Base-by-base conservation (phyloP, 1,140 invertebrate genomes). In the Magallana angulata region DNA sequence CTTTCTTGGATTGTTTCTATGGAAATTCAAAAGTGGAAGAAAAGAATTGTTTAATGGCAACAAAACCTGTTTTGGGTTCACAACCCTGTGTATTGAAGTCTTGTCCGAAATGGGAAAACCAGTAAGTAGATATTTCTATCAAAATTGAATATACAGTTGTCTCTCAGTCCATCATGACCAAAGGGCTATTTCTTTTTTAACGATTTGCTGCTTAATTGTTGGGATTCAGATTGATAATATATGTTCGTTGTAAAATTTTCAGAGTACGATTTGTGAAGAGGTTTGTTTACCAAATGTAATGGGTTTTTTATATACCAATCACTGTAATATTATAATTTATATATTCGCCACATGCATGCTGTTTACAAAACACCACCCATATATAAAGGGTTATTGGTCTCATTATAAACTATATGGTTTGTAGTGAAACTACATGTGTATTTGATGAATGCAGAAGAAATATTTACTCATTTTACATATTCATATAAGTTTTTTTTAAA, bases 61-160 rank as follows among this genome's bases (percentile, higher is more conserved):
- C 68, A 48, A 76, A 76, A 76, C 68, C 68, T 30, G 68, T 18
- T 0, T 30, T 76, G 24, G 68, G 68, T 30, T 76, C 68, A 36
- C 68, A 76, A 36, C 68, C 68, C 24, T 76, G 68, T 76, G 68
- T 24, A 9, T 12, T 76, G 24, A 76, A 76, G 11, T 12, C 68
- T 76, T 76, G 68, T 76, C 68, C 68, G 1, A 76, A 76, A 76
- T 76, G 68, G 68, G 68, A 76, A 76, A 76, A 76, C 68, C 68
- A 76, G 68, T 76, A 36, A 24, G 68, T 76, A 48, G 30, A 76
- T 30, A 76, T 24, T 30, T 11, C 5, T 9, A 8, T 7, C 7
- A 71, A 7, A 9, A 6, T 9, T 1, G 14, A 62, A 62, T 24
- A 24, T 24, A 14, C 60, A 62, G 60, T 62, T 12, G 9, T 16